phyloP scores from a whole-genome alignment of 2,888 invertebrate genomes.

The Conus canariensis region DNA sequence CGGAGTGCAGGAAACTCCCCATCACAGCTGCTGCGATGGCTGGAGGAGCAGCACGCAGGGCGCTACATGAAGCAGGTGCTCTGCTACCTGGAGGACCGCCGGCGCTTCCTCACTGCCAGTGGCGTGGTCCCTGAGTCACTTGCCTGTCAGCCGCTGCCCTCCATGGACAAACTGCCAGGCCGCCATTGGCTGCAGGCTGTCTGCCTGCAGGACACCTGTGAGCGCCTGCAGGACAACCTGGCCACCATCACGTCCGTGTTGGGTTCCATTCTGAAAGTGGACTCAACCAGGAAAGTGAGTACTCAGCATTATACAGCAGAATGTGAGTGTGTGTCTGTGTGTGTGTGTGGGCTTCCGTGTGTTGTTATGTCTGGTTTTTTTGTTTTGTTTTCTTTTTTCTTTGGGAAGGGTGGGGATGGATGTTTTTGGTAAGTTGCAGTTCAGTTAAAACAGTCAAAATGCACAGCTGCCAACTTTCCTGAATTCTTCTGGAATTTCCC shows the following conservation, averaged over 20 bases:
- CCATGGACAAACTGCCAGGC: background rate
- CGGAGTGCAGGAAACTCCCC: background rate
- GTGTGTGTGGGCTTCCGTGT: too few relatives aligned
- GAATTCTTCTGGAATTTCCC: too few relatives aligned
- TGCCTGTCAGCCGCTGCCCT: background rate
- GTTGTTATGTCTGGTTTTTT: background rate
- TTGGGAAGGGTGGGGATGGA: background rate
- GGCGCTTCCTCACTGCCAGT: background rate
- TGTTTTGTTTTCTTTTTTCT: background rate
- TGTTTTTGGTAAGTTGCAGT: too few relatives aligned
- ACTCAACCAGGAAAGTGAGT: slow-evolving; percentile 46
- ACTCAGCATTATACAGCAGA: background rate
- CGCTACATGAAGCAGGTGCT: background rate
- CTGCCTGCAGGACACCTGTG: background rate
- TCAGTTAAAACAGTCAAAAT: too few relatives aligned
- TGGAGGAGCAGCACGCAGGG: background rate
- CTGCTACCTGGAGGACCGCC: background rate
- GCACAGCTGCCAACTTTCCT: too few relatives aligned
- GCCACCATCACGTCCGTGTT: background rate
- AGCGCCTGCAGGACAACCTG: background rate
- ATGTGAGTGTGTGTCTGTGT: background rate
- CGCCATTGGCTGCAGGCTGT: background rate
- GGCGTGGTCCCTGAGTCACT: background rate
- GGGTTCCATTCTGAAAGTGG: background rate
- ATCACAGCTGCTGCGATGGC: background rate